Percentiles rank a stretch among this genome's conserved stretches.
phyloP scores from a whole-genome alignment of 2,888 invertebrate genomes.

The Ectemnius cavifrons region DNA sequence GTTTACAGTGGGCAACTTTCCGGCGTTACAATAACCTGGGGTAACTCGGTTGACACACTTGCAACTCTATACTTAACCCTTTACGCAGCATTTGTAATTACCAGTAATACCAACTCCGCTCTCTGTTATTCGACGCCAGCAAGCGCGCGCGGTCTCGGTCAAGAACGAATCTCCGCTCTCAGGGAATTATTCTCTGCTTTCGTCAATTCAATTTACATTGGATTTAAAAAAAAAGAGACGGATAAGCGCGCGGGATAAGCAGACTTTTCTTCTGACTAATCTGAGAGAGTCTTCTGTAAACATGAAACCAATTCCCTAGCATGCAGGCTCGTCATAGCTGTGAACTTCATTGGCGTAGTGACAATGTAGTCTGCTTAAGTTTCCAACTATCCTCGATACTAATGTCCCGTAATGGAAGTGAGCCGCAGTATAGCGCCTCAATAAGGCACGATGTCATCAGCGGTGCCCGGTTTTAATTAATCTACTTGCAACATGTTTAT shows the following conservation, averaged over 20 bases:
- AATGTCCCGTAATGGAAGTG: slow-evolving; percentile 1
- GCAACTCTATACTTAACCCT: slow-evolving; percentile 21
- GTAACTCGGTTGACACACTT: slow-evolving; percentile 12
- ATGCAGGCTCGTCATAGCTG: background rate
- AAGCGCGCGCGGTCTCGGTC: background rate
- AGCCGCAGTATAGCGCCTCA: background rate
- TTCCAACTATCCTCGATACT: slow-evolving; percentile 3
- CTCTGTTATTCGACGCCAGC: background rate
- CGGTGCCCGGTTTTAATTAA: background rate
- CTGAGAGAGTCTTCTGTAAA: background rate
- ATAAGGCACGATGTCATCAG: background rate
- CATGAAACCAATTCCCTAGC: slow-evolving; percentile 23
- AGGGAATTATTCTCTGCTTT: too few species aligned
- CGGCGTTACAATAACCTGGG: slow-evolving; percentile 22
- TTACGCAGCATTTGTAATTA: slow-evolving; percentile 11
- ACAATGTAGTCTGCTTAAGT: slow-evolving; percentile 9
- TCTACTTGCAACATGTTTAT: slow-evolving; percentile 6
- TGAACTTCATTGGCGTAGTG: background rate
- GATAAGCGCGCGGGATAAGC: too few species aligned
- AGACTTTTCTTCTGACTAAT: too few species aligned
- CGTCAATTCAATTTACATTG: background rate
- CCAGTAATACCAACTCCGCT: background rate
- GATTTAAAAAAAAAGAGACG: background rate
- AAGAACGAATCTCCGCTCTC: too few species aligned
- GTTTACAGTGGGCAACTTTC: slow-evolving; percentile 17